Evolutionary conservation across 2,888 invertebrate genomes (phyloP).

Genomic region (Zonitis immaculata): DNA sequence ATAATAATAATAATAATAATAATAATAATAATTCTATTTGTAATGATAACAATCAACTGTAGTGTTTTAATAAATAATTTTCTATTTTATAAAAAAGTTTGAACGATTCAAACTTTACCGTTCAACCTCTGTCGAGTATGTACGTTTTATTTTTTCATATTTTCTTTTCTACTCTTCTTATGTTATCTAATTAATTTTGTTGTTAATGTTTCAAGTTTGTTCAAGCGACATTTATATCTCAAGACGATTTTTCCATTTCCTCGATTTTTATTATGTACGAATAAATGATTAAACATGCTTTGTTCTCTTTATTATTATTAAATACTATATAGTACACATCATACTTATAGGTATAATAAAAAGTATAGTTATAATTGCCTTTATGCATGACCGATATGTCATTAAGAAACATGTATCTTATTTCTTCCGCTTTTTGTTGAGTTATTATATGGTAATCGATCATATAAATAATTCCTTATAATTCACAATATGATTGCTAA

Average conservation of each 20-base stretch:
- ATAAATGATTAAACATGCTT: neutral
- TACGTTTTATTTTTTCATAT: neutral
- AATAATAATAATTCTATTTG: neutral
- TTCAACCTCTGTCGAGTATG: neutral
- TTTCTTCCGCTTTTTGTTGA: constrained; percentile 24
- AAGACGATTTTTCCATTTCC: constrained; percentile 1
- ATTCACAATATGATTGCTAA: constrained; percentile 41
- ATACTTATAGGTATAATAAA: too few relatives aligned
- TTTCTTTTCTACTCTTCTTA: neutral
- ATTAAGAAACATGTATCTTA: constrained; percentile 27
- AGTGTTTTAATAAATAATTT: constrained; percentile 1
- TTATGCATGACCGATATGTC: constrained; percentile 29
- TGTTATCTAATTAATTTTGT: constrained; percentile 7
- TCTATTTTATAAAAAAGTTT: neutral
- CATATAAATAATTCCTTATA: constrained; percentile 33
- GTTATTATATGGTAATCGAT: constrained; percentile 33
- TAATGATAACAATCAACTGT: neutral
- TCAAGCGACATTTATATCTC: constrained; percentile 3
- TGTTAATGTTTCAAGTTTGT: constrained; percentile 6
- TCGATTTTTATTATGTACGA: neutral
- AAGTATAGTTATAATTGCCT: constrained; percentile 22
- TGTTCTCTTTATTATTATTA: too few relatives aligned
- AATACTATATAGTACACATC: too few relatives aligned
- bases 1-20: neutral
- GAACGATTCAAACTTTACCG: neutral